Evolutionary conservation across 2,888 invertebrate species (phyloP).

Genomic region (Drosophila kanekoi): DNA sequence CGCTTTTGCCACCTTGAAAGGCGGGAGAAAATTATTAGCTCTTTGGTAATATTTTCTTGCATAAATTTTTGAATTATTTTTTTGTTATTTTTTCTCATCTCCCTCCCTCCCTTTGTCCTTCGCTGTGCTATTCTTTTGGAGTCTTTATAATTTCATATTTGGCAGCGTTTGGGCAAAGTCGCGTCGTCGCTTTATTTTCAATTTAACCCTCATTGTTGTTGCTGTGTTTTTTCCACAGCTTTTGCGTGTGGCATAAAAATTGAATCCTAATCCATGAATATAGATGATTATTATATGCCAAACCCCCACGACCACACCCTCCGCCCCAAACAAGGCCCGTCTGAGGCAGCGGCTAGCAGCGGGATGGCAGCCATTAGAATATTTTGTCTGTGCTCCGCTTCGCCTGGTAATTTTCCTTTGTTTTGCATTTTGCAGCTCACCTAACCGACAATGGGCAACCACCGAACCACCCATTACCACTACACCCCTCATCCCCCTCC

Average conservation of each 20-base stretch:
- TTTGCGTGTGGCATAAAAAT: slow-evolving; percentile 83
- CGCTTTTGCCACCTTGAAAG: slow-evolving; percentile 72
- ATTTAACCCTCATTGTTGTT: slow-evolving; percentile 77
- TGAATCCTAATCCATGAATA: slow-evolving; percentile 86
- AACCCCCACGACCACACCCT: neutral
- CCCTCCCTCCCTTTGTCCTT: slow-evolving; percentile 13
- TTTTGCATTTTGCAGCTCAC: slow-evolving; percentile 74
- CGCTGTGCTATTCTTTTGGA: slow-evolving; percentile 37
- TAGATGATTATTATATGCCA: slow-evolving; percentile 85
- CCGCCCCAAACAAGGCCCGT: slow-evolving; percentile 6
- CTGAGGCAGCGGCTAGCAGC: slow-evolving; percentile 51
- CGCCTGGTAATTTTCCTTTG: slow-evolving; percentile 70
- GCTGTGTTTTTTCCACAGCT: slow-evolving; percentile 49
- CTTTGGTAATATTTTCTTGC: slow-evolving; percentile 84
- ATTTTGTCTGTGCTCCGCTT: slow-evolving; percentile 49
- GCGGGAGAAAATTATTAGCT: slow-evolving; percentile 82
- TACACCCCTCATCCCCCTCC: slow-evolving; percentile 5
- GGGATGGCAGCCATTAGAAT: slow-evolving; percentile 78
- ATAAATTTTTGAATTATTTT: slow-evolving; percentile 76
- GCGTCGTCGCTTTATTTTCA: slow-evolving; percentile 68
- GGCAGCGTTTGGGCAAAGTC: slow-evolving; percentile 40
- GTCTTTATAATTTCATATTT: slow-evolving; percentile 63
- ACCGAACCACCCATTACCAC: slow-evolving; percentile 9
- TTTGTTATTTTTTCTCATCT: slow-evolving; percentile 30
- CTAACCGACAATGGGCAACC: slow-evolving; percentile 43